Evolutionary conservation across 2,888 invertebrate genomes (phyloP).

Genomic region (Macrophya alboannulata): DNA sequence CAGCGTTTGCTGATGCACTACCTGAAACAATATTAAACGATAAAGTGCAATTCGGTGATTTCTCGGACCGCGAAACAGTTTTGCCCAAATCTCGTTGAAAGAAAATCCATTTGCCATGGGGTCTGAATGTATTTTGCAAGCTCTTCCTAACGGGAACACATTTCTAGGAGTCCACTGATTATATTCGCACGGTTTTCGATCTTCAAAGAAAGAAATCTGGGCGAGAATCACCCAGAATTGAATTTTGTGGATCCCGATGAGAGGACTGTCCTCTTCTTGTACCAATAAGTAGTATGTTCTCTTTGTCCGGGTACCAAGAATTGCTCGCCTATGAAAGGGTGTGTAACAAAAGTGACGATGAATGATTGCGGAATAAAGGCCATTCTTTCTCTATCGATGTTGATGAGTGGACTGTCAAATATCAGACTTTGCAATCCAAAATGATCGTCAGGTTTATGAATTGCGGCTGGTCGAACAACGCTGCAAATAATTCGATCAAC

Average conservation of each 20-base stretch:
- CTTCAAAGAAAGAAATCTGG: too few relatives aligned
- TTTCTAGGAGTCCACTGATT: not conserved
- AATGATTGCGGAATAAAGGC: slow-evolving; percentile 18
- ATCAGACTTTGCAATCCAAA: not conserved
- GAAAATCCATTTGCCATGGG: too few relatives aligned
- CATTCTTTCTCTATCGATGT: not conserved
- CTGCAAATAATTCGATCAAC: not conserved
- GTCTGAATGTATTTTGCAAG: too few relatives aligned
- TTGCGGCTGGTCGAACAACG: not conserved
- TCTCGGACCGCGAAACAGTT: not conserved
- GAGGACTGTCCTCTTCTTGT: not conserved
- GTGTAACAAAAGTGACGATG: slow-evolving; percentile 40
- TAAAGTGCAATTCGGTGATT: not conserved
- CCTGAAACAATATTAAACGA: not conserved
- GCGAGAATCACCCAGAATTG: not conserved
- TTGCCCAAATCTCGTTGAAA: too few relatives aligned
- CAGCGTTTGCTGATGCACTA: slow-evolving; percentile 42
- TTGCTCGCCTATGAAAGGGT: slow-evolving; percentile 43
- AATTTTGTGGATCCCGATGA: not conserved
- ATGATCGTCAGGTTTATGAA: not conserved
- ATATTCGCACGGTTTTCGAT: too few relatives aligned
- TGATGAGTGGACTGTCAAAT: not conserved
- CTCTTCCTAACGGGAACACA: too few relatives aligned
- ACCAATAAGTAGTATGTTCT: not conserved
- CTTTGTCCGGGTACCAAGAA: not conserved